Base-by-base conservation (phyloP, 2,113 vertebrate genomes). In the Phycodurus eques region DNA sequence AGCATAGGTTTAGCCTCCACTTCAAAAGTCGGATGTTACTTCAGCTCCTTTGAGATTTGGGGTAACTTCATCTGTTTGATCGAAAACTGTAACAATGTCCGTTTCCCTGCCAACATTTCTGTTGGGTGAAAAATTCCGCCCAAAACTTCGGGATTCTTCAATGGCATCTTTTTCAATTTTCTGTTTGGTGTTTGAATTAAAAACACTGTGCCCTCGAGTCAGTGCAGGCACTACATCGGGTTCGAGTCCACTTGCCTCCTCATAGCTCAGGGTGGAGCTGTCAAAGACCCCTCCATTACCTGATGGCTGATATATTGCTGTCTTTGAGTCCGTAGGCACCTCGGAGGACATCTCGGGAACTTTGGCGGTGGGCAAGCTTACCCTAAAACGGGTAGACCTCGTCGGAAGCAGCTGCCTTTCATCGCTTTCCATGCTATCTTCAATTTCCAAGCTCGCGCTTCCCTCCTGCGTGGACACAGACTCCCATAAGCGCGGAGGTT, bases 401-500 rank as follows among this genome's bases (percentile, higher is more conserved):
- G 76, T 78, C 9, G 72, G 43, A n/a, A 70, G 62, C 0, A 67
- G 49, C 2, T 5, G 71, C 0, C 74, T 73, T 19, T 86, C 81
- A 35, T 22, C 77, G 67, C 44, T 84, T 67, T 84, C 86, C 35
- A 70, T 20, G 0, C 51, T 69, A 15, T 89, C 83, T 71, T 84
- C 87, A 14, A 22, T 63, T 70, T 91, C 89, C 71, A 83, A 73
- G 63, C 61, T 86, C 39, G 80, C 72, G 57, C 90, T 88, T 73
- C 88, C 88, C 47, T 90, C 88, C 9, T 77, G 83, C 47, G 31
- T 74, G 31, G 78, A 81, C 71, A 33, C 62, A 22, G 81, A 70
- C n/a, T 78, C 84, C 79, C 80, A 83, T 12, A 74, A 8, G 14
- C 70, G 77, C 10, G 76, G n/a, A 3, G 47, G 57, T 47, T 86